These are phyloP conservation scores for Diarsia rubi DNA, from an alignment of 2,888 invertebrate species.

Conservation along the genomic window DNA sequence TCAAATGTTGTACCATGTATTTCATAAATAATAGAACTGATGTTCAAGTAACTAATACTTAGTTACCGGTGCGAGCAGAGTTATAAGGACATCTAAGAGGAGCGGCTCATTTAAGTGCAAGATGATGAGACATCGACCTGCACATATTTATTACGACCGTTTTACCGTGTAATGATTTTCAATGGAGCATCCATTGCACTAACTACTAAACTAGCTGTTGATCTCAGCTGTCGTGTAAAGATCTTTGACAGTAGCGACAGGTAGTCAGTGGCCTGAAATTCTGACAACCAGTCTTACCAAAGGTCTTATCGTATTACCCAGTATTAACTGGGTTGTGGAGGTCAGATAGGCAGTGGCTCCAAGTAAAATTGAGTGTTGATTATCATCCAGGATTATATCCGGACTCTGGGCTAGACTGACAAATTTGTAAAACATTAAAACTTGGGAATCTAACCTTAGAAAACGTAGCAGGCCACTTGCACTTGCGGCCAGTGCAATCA, in stretches of 20 bases:
- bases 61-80: neutral
- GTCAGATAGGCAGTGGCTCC: too few relatives aligned
- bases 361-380: too few relatives aligned
- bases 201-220: neutral
- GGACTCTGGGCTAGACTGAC: neutral
- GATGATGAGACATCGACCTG: constrained; percentile 6
- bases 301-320: too few relatives aligned
- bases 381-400: neutral
- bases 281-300: too few relatives aligned
- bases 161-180: constrained; percentile 24
- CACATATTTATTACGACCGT: constrained; percentile 10
- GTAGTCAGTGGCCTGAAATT: too few relatives aligned
- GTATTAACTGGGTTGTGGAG: too few relatives aligned
- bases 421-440: neutral
- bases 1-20: neutral
- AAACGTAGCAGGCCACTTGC: neutral
- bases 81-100: constrained; percentile 9
- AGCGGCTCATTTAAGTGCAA: constrained; percentile 13
- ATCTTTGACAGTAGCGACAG: too few relatives aligned
- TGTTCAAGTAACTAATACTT: constrained; percentile 3
- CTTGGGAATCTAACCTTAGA: neutral
- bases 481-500: neutral
- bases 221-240: too few relatives aligned
- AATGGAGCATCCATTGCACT: constrained; percentile 15
- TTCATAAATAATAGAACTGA: neutral